Evolutionary conservation across 2,113 vertebrate species (phyloP), one percentile per base, ranked within the genome.

Genomic region (Oryzias melastigma): DNA sequence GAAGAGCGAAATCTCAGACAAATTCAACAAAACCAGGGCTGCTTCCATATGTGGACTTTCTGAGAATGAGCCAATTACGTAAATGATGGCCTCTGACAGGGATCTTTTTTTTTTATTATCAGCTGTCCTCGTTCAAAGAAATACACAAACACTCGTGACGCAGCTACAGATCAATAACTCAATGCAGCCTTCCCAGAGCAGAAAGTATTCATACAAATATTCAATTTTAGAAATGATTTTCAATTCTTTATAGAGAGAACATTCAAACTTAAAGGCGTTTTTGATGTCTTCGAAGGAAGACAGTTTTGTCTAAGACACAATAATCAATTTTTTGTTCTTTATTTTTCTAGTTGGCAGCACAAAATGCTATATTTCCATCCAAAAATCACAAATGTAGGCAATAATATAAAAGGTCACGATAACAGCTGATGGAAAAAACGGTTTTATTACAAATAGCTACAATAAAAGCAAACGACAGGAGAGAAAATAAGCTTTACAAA

Each of bases 371-470:
- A 8, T 48, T 54, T 60, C 29, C 22, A 43, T 24, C 59, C 44
- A 19, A 58, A 66, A 74, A 66, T 13, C 22, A 18, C 17, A 19
- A 12, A 3, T 41, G 20, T 48, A 4, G 4, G 17, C 17, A 58
- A 19, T 13, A 15, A 20, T 0, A 50, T 25, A 42, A 53, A 52
- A 61, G 18, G 10, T 52, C 66, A 54, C 8, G 52, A 35, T 53
- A 19, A 1, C 22, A 62, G 19, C n/a, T 3, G 10, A 61, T 56
- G 58, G 14, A 61, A 51, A 35, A 45, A 70, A 52, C 52, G 17
- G 7, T 59, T 83, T 87, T 77, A 84, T 81, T 86, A 50, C 27
- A 66, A 49, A n/a, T 27, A 44, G 35, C 62, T 57, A 58, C 17
- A 50, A 5, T 61, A 71, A 66, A 64, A 69, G 68, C 42, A 61